Evolutionary conservation across 2,113 vertebrate genomes (phyloP).

Genomic region (Eira barbara): DNA sequence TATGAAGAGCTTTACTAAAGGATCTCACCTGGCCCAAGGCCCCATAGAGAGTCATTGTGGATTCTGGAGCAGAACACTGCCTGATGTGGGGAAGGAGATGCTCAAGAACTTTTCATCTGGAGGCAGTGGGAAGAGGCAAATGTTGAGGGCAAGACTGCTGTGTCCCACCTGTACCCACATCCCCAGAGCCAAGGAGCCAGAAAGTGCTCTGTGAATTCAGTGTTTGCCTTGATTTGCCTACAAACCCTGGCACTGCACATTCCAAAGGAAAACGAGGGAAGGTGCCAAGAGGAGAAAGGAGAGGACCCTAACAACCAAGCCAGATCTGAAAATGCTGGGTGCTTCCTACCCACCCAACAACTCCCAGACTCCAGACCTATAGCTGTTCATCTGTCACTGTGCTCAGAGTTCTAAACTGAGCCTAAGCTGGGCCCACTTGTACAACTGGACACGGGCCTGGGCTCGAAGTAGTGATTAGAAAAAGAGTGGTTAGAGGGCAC

Average conservation of each 20-base stretch:
- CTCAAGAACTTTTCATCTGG: not conserved
- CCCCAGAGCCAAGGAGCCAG: not conserved
- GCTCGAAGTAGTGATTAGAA: constrained; percentile 8
- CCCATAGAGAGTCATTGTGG: not conserved
- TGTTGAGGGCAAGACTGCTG: not conserved
- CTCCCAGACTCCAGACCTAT: not conserved
- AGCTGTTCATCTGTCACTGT: not conserved
- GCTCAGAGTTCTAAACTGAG: not conserved
- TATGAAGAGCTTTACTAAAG: constrained; percentile 33
- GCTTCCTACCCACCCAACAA: not conserved
- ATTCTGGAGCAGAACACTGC: constrained; percentile 17
- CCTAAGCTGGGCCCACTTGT: not conserved
- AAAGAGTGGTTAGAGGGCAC: not conserved
- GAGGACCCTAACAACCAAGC: not conserved
- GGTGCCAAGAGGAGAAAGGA: not conserved
- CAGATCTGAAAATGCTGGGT: not conserved
- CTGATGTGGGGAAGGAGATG: not conserved
- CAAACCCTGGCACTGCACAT: not conserved
- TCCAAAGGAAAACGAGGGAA: constrained; percentile 12
- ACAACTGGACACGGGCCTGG: not conserved
- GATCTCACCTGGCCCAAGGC: constrained; percentile 2
- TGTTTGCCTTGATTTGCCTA: constrained; percentile 6
- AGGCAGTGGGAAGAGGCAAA: not conserved
- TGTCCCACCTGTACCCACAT: not conserved
- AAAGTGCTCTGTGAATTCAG: not conserved